Percentiles rank a stretch among this genome's conserved stretches.
Conservation (phyloP, 2,888 invertebrate species). For the Ephialtes manifestator region DNA sequence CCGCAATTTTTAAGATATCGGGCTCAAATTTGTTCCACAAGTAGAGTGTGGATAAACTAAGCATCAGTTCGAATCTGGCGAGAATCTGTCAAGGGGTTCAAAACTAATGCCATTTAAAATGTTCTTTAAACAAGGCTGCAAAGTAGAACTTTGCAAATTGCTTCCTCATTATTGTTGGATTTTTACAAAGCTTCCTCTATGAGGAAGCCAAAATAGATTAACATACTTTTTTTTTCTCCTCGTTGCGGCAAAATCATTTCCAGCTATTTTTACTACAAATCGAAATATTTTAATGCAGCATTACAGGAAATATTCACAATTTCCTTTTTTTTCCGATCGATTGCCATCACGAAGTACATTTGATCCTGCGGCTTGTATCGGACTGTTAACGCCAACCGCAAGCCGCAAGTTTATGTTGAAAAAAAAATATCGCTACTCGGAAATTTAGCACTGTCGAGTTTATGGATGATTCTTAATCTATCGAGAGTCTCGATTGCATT, state of each 20-base stretch:
- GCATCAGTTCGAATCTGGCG: no score
- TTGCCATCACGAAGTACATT: slow-evolving; percentile 24
- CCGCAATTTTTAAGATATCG: no score
- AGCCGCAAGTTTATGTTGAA: slow-evolving; percentile 13
- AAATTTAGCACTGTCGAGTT: slow-evolving; percentile 20
- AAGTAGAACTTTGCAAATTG: no score
- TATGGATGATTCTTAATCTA: slow-evolving; percentile 2
- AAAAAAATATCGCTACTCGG: not conserved
- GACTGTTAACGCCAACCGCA: not conserved
- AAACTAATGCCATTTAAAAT: no score
- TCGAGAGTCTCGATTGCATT: slow-evolving; percentile 2
- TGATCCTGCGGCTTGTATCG: slow-evolving; percentile 2
- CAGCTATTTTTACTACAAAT: not conserved
- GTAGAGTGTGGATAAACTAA: no score
- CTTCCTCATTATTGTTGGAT: no score
- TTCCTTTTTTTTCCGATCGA: slow-evolving; percentile 5
- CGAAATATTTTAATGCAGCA: not conserved
- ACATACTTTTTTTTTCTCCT: no score
- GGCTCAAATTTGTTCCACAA: no score
- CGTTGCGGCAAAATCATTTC: not conserved
- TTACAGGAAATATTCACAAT: slow-evolving; percentile 1
- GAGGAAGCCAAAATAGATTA: no score
- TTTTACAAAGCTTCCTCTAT: no score
- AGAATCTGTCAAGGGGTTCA: no score
- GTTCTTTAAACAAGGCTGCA: no score